Evolutionary conservation across 1,140 invertebrate genomes (phyloP).

Genomic region (Polyergus mexicanus): DNA sequence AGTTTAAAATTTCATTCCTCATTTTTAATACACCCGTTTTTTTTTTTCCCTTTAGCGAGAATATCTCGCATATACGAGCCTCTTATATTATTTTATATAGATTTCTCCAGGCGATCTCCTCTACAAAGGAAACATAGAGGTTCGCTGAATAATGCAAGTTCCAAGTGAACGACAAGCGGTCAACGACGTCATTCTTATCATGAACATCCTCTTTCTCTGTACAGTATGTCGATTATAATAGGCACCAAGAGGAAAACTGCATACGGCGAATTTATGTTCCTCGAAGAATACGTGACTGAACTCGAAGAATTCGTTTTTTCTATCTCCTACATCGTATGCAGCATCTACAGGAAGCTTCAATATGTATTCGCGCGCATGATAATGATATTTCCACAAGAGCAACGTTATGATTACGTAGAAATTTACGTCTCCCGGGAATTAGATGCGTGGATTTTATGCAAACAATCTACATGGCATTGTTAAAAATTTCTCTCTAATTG

Average conservation of each 20-base stretch:
- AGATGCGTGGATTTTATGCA: neutral
- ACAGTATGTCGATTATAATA: constrained; percentile 65
- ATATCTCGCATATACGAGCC: constrained; percentile 30
- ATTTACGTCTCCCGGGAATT: neutral
- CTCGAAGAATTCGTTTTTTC: neutral
- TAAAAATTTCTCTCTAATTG: neutral
- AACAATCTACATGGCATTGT: neutral
- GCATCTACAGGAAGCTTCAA: neutral
- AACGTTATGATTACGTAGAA: constrained; percentile 15
- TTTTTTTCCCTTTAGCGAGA: constrained; percentile 4
- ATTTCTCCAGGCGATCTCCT: constrained; percentile 35
- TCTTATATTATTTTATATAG: constrained; percentile 57
- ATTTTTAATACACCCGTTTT: constrained; percentile 24
- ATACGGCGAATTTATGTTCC: neutral
- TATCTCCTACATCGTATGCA: neutral
- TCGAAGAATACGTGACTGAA: neutral
- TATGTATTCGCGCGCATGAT: neutral
- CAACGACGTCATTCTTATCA: constrained; percentile 79
- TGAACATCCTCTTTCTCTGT: constrained; percentile 77
- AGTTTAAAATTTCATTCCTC: constrained; percentile 16
- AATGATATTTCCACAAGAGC: constrained; percentile 14
- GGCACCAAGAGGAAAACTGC: neutral
- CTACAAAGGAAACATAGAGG: constrained; percentile 62
- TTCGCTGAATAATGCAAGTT: constrained; percentile 61
- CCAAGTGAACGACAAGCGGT: constrained; percentile 74